Evolutionary conservation across 1,140 invertebrate genomes (phyloP), one percentile per base, ranked within the genome.

Genomic region (Bombyx mandarina): DNA sequence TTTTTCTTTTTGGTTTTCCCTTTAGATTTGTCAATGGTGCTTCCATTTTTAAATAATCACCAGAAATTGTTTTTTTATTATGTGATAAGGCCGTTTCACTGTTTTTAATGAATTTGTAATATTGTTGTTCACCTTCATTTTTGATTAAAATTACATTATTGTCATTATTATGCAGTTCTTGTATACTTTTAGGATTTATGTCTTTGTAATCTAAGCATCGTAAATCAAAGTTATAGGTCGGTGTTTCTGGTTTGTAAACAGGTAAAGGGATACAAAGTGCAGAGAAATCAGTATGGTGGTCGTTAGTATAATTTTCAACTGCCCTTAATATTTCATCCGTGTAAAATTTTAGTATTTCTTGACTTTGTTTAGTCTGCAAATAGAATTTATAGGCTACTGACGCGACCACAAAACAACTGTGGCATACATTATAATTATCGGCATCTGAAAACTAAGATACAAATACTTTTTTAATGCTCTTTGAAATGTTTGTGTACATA

Each of bases 341-440:
- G 62, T 83, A 86, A 63, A 63, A 75, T 9, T 71, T 52, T 1
- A 83, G 60, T 3, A 83, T 58, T 53, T 79, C 70, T 53, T 82
- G 58, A 56, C 61, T 79, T 8, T 61, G 58, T 62, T 72, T 71
- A 7, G 69, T 51, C 42, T 67, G 45, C n/a, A 76, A 60, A 56
- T 71, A 77, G 50, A 86, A 86, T 54, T 79, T 78, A 52, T 81
- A 83, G 18, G 80, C 74, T 47, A 67, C 63, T 42, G 67, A 74
- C 10, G 81, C 77, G 6, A 58, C 55, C 8, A 63, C 59, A 22
- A 81, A 82, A 57, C 83, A 86, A n/a, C 75, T 65, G 5, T 69
- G 57, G 61, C 83, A 86, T 8, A 79, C 63, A 71, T 75, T 82
- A 56, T 65, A 75, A 7, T 74, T 68, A 8, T 78, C 73, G 8